These are phyloP conservation scores for Bedellia somnulentella DNA, from an alignment of 2,888 invertebrate species.

Conservation along the genomic window DNA sequence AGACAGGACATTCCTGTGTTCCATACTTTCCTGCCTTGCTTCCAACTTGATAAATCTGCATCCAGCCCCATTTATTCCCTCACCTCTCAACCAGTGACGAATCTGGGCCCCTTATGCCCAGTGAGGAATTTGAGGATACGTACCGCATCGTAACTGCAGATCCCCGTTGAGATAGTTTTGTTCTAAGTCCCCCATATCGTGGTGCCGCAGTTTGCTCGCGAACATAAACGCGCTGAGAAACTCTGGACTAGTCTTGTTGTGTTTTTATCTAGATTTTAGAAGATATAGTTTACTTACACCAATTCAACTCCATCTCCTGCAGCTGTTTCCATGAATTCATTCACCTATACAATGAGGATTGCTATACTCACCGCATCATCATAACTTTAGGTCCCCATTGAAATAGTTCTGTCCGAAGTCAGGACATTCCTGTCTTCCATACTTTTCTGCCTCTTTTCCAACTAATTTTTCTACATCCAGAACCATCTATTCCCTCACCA, in stretches of 20 bases:
- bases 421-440: not conserved
- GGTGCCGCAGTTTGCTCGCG: not conserved
- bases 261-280: not conserved
- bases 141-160: no score
- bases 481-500: no score
- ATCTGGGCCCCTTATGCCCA: no score
- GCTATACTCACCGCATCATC: not conserved
- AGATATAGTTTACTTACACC: not conserved
- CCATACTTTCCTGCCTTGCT: not conserved
- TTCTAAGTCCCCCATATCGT: not conserved
- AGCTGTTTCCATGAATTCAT: no score
- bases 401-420: not conserved
- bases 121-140: no score
- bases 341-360: no score
- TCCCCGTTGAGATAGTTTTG: no score
- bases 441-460: not conserved
- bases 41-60: slow-evolving; percentile 9
- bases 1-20: not conserved
- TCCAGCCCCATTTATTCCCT: slow-evolving; percentile 18
- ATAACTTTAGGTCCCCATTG: no score
- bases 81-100: no score
- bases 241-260: not conserved
- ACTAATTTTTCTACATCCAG: no score
- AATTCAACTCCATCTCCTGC: no score
- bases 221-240: not conserved